Evolutionary conservation across 2,113 vertebrate species (phyloP).

Genomic region (Anhinga anhinga): DNA sequence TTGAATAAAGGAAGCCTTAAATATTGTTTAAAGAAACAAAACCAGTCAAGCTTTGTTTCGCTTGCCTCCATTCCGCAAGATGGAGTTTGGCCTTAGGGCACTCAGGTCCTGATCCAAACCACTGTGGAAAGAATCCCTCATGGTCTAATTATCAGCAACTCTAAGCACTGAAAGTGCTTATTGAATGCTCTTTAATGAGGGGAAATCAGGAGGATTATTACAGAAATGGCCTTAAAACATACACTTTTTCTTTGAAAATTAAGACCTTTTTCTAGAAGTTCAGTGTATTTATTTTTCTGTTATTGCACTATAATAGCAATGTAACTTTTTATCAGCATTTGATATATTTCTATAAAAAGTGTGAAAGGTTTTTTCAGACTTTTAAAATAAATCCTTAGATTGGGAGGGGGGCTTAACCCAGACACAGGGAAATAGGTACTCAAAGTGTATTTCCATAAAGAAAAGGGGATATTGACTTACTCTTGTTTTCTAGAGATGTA

Average conservation of each 20-base stretch:
- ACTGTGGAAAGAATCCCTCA: slow-evolving; percentile 5
- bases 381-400: background rate
- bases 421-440: background rate
- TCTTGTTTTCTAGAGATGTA: background rate
- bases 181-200: background rate
- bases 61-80: background rate
- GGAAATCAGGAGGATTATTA: background rate
- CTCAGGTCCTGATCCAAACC: background rate
- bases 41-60: background rate
- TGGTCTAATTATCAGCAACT: slow-evolving; percentile 30
- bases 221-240: background rate
- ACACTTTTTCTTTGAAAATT: background rate
- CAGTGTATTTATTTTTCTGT: background rate
- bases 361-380: background rate
- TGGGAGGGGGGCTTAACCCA: background rate
- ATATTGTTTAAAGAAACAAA: background rate
- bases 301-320: background rate
- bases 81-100: slow-evolving; percentile 2
- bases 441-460: background rate
- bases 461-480: background rate
- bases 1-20: background rate
- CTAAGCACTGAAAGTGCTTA: background rate
- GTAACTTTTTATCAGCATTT: background rate
- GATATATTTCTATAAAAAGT: background rate
- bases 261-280: background rate